Percentiles rank a stretch among this genome's conserved stretches.
phyloP scores from a whole-genome alignment of 2,888 invertebrate species.

The Cataglyphis rosenhaueri region DNA sequence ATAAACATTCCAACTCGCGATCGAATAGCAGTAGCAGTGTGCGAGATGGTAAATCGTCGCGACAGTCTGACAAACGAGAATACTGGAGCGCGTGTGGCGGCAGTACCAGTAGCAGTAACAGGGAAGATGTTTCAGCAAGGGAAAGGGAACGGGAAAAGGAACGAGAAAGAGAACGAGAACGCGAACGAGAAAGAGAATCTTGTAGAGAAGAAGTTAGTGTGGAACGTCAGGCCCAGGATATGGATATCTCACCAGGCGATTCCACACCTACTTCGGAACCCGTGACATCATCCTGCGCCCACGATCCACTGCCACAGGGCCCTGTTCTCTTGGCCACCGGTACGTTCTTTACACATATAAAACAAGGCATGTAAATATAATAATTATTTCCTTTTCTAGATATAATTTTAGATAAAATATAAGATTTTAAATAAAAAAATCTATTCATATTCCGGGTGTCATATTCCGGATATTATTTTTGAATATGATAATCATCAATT shows the following conservation, averaged over 20 bases:
- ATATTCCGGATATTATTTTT: background rate
- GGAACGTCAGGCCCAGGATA: constrained; percentile 90
- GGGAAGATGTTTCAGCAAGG: constrained; percentile 82
- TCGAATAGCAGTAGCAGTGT: constrained; percentile 85
- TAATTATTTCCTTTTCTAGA: background rate
- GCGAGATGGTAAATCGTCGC: constrained; percentile 83
- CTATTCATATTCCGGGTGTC: background rate
- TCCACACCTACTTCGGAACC: constrained; percentile 95
- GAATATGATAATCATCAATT: background rate
- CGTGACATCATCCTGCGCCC: constrained; percentile 86
- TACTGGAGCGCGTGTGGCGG: constrained; percentile 84
- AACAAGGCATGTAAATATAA: background rate
- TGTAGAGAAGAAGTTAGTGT: constrained; percentile 79
- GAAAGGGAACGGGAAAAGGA: constrained; percentile 81
- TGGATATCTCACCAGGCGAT: constrained; percentile 97
- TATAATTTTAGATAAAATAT: constrained; percentile 9
- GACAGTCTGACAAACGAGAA: constrained; percentile 84
- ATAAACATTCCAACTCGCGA: constrained; percentile 92
- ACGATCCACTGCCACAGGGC: constrained; percentile 87
- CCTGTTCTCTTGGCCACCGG: constrained; percentile 89
- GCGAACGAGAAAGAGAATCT: constrained; percentile 78
- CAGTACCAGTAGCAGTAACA: constrained; percentile 78
- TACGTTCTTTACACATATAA: constrained; percentile 59
- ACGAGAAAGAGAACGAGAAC: constrained; percentile 83
- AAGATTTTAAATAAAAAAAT: background rate